phyloP scores from a whole-genome alignment of 2,797 vertebrate genomes.

The Pristis pectinata region DNA sequence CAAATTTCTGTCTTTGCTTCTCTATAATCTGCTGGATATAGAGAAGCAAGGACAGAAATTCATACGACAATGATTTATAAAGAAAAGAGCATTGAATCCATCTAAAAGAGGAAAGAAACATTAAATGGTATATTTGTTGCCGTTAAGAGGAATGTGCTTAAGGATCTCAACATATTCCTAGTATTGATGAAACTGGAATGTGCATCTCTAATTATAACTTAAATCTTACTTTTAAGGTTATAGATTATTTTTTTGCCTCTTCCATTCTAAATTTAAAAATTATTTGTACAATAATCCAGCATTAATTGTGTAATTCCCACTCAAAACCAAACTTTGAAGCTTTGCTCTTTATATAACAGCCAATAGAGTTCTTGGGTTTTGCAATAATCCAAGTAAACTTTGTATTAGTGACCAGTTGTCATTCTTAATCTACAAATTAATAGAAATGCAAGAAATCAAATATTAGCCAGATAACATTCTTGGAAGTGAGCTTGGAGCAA shows the following conservation, averaged over 20 bases:
- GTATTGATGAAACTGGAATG: background rate
- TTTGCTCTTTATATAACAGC: background rate
- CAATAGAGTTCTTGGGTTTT: background rate
- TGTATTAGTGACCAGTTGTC: background rate
- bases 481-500: background rate
- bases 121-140: background rate
- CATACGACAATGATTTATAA: background rate
- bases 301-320: background rate
- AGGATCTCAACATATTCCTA: background rate
- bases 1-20: background rate
- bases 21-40: background rate
- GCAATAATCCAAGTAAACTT: background rate
- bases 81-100: background rate
- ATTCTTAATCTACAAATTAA: background rate
- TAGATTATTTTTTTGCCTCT: background rate
- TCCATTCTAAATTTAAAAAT: background rate
- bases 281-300: background rate
- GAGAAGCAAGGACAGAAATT: too few species aligned
- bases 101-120: background rate
- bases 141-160: background rate
- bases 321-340: background rate
- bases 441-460: background rate
- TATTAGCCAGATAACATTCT: background rate
- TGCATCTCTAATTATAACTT: background rate
- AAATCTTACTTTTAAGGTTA: background rate